Evolutionary conservation across 2,797 vertebrate genomes (phyloP).

Genomic region (Microctenopoma lineatum): DNA sequence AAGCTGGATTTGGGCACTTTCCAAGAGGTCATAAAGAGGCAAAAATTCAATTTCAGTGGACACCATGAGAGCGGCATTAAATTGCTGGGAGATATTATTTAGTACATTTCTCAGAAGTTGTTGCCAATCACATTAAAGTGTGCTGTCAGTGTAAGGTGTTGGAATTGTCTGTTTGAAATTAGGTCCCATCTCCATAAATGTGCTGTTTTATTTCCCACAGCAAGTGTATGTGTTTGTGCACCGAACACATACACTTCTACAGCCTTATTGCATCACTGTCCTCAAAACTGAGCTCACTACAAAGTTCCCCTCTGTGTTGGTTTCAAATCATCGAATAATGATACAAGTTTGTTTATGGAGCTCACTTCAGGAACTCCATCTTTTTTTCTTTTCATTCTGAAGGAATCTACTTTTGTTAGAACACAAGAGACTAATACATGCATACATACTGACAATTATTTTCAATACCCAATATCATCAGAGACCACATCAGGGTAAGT

Average conservation of each 20-base stretch:
- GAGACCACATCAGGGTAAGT: background rate
- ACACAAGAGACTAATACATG: background rate
- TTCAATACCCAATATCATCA: background rate
- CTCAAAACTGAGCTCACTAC: conserved; percentile 49
- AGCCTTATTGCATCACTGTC: conserved; percentile 22
- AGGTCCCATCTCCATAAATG: conserved; percentile 48
- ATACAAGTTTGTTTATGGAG: conserved; percentile 36
- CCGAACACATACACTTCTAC: conserved; percentile 19
- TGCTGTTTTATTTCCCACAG: conserved; percentile 27
- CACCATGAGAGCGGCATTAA: conserved; percentile 42
- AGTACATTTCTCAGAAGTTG: conserved; percentile 63
- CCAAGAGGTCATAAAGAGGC: conserved; percentile 68
- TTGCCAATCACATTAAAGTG: conserved; percentile 73
- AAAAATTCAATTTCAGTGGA: conserved; percentile 64
- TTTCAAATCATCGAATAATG: conserved; percentile 43
- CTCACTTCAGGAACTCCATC: conserved; percentile 35
- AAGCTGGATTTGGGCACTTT: conserved; percentile 58
- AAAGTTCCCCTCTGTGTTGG: conserved; percentile 37
- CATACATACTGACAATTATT: conserved; percentile 20
- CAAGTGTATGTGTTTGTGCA: background rate
- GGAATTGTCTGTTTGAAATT: conserved; percentile 39
- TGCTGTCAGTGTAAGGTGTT: conserved; percentile 55
- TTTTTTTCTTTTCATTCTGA: conserved; percentile 37
- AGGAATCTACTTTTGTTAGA: conserved; percentile 4
- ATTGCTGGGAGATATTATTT: conserved; percentile 63